Percentiles rank a stretch among this genome's conserved stretches.
Conservation (phyloP, 2,888 invertebrate species). For the Aporophyla lueneburgensis region DNA sequence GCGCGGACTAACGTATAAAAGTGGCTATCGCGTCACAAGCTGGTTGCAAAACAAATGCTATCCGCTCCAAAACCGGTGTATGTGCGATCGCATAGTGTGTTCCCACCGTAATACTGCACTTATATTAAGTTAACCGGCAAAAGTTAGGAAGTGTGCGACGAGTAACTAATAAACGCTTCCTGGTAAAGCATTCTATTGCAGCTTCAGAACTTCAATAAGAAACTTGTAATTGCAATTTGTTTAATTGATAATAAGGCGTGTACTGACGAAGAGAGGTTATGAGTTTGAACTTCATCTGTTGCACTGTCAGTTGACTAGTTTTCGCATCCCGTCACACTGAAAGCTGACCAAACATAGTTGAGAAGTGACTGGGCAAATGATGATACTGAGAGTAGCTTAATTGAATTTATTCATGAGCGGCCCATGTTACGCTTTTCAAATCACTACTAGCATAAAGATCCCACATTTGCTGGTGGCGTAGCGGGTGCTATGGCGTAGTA, state of each 20-base stretch:
- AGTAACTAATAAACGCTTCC: slow-evolving; percentile 53
- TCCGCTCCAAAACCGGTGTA: slow-evolving; percentile 31
- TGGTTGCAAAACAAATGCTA: slow-evolving; percentile 52
- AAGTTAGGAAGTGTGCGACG: slow-evolving; percentile 37
- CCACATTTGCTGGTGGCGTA: too few species aligned
- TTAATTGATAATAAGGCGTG: neutral
- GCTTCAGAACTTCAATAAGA: slow-evolving; percentile 33
- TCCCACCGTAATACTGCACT: slow-evolving; percentile 35
- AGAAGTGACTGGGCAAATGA: neutral
- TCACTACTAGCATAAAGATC: too few species aligned
- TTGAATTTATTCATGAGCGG: too few species aligned
- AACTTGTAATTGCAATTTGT: neutral
- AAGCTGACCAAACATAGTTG: neutral
- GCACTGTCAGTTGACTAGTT: neutral
- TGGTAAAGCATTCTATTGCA: slow-evolving; percentile 19
- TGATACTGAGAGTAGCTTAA: too few species aligned
- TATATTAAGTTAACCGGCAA: slow-evolving; percentile 35
- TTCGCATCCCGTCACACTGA: neutral
- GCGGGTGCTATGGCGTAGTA: too few species aligned
- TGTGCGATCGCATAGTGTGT: slow-evolving; percentile 36
- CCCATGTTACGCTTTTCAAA: too few species aligned
- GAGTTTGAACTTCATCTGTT: neutral
- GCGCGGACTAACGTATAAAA: slow-evolving; percentile 33
- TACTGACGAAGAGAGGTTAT: neutral
- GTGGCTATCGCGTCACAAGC: slow-evolving; percentile 16